Conservation (phyloP, 2,888 invertebrate genomes). For the Eledone cirrhosa region DNA sequence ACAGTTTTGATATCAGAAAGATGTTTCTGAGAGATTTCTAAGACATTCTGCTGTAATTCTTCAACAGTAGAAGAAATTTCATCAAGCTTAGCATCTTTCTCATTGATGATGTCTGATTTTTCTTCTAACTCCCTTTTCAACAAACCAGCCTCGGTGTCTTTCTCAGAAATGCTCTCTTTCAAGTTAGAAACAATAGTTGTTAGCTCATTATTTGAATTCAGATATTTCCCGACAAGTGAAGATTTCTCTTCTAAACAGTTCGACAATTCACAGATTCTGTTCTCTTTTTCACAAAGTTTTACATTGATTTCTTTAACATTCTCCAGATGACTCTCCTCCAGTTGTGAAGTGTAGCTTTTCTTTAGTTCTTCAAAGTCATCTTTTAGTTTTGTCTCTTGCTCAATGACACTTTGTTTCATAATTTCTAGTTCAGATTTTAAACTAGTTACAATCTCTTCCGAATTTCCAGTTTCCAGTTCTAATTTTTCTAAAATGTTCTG, state of each 20-base stretch:
- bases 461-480: too few relatives aligned
- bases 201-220: neutral
- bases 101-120: neutral
- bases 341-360: neutral
- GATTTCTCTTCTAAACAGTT: neutral
- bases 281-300: neutral
- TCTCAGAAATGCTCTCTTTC: neutral
- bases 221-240: neutral
- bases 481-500: too few relatives aligned
- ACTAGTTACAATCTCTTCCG: too few relatives aligned
- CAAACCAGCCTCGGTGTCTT: neutral
- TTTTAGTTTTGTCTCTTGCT: neutral
- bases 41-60: neutral
- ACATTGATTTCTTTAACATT: neutral
- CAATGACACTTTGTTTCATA: too few relatives aligned
- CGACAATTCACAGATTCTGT: neutral
- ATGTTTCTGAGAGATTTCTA: neutral
- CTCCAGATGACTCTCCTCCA: neutral
- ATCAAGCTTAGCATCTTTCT: neutral
- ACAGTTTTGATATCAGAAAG: neutral
- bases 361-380: neutral
- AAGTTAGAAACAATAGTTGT: neutral
- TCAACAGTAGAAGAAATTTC: neutral
- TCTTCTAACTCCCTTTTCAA: neutral
- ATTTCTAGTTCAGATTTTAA: too few relatives aligned